Evolutionary conservation across 2,888 invertebrate genomes (phyloP).

Genomic region (Xanthia togata): DNA sequence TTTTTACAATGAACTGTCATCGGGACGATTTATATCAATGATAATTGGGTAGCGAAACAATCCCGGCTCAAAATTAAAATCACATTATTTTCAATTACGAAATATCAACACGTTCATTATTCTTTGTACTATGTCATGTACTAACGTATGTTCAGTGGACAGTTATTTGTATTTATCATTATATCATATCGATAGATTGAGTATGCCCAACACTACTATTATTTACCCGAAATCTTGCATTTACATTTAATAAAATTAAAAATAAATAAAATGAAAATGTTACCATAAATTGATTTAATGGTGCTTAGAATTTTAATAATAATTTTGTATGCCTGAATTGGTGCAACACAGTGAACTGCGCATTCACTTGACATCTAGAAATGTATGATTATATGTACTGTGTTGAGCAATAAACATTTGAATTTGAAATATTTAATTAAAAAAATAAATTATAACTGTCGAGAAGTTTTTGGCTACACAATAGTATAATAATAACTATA

Average conservation of each 20-base stretch:
- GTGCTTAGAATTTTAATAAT: too few species aligned
- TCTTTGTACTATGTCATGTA: too few species aligned
- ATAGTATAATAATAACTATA: neutral
- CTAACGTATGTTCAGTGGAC: neutral
- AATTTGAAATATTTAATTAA: too few species aligned
- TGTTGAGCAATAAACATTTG: too few species aligned
- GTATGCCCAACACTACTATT: neutral
- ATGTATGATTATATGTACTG: too few species aligned
- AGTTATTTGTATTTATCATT: neutral
- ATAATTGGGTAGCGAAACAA: constrained; percentile 40
- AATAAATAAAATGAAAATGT: neutral
- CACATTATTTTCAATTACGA: constrained; percentile 38
- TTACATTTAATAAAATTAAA: neutral
- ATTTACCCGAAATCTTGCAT: neutral
- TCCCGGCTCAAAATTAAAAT: constrained; percentile 55
- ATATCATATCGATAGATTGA: neutral
- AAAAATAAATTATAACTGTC: neutral
- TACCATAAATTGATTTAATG: neutral
- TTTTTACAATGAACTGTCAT: constrained; percentile 58
- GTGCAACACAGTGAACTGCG: too few species aligned
- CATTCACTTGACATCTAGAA: too few species aligned
- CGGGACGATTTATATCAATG: constrained; percentile 47
- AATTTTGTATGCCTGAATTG: too few species aligned
- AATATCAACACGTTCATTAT: constrained; percentile 23
- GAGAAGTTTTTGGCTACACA: constrained; percentile 7